These are phyloP conservation scores for Tinamus guttatus DNA, from an alignment of 2,113 vertebrate species.

Conservation along the genomic window DNA sequence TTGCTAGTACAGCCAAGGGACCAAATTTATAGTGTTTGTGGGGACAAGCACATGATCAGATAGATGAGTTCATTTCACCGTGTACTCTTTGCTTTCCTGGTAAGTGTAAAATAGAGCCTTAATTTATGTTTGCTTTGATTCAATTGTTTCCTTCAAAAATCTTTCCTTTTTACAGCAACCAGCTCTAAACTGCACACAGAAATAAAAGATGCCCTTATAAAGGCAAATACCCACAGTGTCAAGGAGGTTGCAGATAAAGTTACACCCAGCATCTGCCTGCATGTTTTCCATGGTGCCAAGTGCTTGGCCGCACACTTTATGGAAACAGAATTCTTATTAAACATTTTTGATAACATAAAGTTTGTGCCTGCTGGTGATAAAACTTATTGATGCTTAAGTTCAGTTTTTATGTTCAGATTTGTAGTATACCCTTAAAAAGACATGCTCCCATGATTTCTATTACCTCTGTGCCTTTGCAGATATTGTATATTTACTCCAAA, in stretches of 20 bases:
- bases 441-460: background rate
- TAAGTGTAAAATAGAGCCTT: background rate
- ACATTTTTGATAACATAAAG: background rate
- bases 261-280: background rate
- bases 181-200: background rate
- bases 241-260: background rate
- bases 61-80: background rate
- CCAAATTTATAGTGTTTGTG: background rate
- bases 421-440: background rate
- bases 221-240: background rate
- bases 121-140: background rate
- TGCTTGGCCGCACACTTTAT: background rate
- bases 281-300: background rate
- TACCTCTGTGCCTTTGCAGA: background rate
- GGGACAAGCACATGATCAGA: background rate
- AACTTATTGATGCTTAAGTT: background rate
- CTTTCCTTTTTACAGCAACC: background rate
- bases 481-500: background rate
- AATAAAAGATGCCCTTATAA: slow-evolving; percentile 5
- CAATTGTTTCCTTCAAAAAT: background rate
- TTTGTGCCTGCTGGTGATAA: background rate
- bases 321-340: slow-evolving; percentile 19
- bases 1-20: fast-evolving
- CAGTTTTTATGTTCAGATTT: background rate
- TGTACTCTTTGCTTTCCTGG: background rate